Base-by-base conservation (phyloP, 2,797 vertebrate genomes). In the Rhynchotus rufescens region DNA sequence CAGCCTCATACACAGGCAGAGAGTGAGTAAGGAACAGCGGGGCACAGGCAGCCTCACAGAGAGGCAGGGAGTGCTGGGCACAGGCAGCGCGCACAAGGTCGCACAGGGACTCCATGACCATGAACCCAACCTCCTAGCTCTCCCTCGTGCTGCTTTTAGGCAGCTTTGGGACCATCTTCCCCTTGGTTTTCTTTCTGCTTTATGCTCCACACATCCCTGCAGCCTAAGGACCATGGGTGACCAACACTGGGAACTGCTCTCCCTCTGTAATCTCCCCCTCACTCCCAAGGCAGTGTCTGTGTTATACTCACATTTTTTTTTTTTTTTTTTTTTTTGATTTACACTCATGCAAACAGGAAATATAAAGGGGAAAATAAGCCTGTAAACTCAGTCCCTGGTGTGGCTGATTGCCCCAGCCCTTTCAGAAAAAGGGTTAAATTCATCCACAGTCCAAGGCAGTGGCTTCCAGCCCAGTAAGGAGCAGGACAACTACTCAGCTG, bases 91-190 rank as follows among this genome's bases (percentile, higher is more conserved):
- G 23, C 47, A 21, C 40, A 56, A 47, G 47, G 34, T 36, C 36
- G 14, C n/a, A 34, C 30, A n/a, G 54, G 1, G 1, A 42, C 61
- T 40, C 54, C 3, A 0, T 3, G 12, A 6, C 14, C 7, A 12
- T 26, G 9, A 9, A 17, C 11, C 13, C 3, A 4, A 26, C 51
- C 40, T 62, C 3, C 0, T 42, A 26, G 62, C 7, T 62, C 21
- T 36, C 34, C 28, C 12, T 3, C 8, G 16, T 54, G 28, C 54
- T 73, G 40, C 20, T 30, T 61, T 6, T 25, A 45, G 28, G 28
- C 59, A n/a, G 5, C 21, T 56, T 62, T 34, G 9, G 42, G 47
- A 32, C 47, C 44, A 36, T 22, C 22, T 20, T 38, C 12, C 22
- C 42, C 36, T 56, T 30, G 10, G n/a, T 19, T 61, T 61, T 23